These are phyloP conservation scores for Lasioglossum albipes DNA, from an alignment of 1,140 invertebrate species.

Conservation along the genomic window DNA sequence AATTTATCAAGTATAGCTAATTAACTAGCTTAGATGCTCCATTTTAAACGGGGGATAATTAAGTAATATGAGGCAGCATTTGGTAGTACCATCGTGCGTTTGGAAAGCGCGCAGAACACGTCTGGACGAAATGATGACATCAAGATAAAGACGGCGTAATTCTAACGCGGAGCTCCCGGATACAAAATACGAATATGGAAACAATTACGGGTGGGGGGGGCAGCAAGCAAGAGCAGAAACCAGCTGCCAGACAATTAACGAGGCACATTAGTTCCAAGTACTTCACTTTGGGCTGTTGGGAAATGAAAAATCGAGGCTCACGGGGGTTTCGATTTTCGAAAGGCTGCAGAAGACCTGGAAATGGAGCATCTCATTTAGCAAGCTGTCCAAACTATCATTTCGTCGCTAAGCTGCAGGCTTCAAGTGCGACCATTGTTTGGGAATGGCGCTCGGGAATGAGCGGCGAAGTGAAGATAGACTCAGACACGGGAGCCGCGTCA, in stretches of 20 bases:
- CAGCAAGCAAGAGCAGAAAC: constrained; percentile 29
- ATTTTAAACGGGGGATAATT: too few relatives aligned
- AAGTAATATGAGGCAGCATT: not conserved
- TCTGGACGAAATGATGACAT: not conserved
- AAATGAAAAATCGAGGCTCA: constrained; percentile 58
- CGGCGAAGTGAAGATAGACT: constrained; percentile 66
- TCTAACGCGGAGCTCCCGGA: not conserved
- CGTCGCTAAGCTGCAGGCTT: constrained; percentile 65
- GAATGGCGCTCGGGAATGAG: constrained; percentile 69
- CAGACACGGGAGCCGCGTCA: constrained; percentile 68
- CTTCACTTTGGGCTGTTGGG: constrained; percentile 42
- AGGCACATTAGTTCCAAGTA: constrained; percentile 38
- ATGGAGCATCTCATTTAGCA: constrained; percentile 70
- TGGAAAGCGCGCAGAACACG: not conserved
- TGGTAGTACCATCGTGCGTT: not conserved
- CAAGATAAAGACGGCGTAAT: not conserved
- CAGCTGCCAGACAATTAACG: constrained; percentile 48
- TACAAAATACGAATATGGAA: not conserved
- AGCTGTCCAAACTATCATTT: constrained; percentile 74
- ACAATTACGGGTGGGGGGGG: constrained; percentile 5
- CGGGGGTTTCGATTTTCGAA: constrained; percentile 60
- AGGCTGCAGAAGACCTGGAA: constrained; percentile 55
- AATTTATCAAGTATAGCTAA: too few relatives aligned
- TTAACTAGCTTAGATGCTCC: too few relatives aligned
- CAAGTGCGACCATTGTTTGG: constrained; percentile 72